Conservation (phyloP, 2,113 vertebrate species). For the Amia ocellicauda region DNA sequence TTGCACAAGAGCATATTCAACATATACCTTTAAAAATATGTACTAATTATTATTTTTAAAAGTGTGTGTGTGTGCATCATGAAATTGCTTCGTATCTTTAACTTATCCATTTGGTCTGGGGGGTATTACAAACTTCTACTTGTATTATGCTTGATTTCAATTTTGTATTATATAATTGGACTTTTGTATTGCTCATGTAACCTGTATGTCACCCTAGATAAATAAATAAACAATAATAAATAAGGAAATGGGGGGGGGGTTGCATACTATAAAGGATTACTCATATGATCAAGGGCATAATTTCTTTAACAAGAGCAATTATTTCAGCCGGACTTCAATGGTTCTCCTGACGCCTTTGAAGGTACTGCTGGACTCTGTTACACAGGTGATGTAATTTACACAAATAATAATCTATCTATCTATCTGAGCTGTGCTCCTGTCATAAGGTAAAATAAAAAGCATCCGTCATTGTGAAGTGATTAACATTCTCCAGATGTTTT, state of each 20-base stretch:
- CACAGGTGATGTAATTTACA: constrained; percentile 79
- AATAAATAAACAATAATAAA: not conserved
- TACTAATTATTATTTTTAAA: no score
- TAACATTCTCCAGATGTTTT: constrained; percentile 86
- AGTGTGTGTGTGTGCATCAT: no score
- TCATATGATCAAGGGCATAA: not conserved
- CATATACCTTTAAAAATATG: no score
- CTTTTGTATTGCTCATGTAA: no score
- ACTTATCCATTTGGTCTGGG: no score
- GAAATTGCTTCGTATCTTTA: no score
- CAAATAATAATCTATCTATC: constrained; percentile 76
- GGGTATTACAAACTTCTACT: no score
- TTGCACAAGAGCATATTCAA: no score
- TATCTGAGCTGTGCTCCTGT: constrained; percentile 69
- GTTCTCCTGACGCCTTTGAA: constrained; percentile 57
- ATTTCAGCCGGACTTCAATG: constrained; percentile 11
- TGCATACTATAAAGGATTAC: not conserved
- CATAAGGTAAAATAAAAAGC: constrained; percentile 79
- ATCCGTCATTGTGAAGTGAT: constrained; percentile 87
- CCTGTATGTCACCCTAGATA: not conserved
- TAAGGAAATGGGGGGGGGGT: not conserved
- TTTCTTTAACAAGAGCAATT: not conserved
- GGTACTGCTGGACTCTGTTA: constrained; percentile 56
- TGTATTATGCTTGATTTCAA: no score
- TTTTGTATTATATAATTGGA: no score